Conservation (phyloP, 1,140 invertebrate genomes). For the Dinoponera quadriceps region DNA sequence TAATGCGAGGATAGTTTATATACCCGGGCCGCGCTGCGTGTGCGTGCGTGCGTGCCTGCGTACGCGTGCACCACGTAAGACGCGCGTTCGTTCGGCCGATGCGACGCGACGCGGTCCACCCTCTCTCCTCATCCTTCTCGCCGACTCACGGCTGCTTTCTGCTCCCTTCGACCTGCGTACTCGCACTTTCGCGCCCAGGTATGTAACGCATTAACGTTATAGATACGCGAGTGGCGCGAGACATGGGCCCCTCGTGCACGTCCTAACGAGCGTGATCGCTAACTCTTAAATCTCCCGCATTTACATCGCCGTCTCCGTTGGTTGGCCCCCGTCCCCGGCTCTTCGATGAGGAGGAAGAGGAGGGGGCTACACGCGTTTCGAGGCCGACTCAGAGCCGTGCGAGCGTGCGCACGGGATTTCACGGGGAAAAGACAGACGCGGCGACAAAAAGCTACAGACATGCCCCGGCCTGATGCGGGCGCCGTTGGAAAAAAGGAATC, state of each 20-base stretch:
- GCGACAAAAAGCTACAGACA: slow-evolving; percentile 61
- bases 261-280: slow-evolving; percentile 73
- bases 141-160: not conserved
- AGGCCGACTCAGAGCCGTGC: not conserved
- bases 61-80: not conserved
- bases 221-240: slow-evolving; percentile 72
- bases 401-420: slow-evolving; percentile 36
- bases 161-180: slow-evolving; percentile 46
- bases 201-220: slow-evolving; percentile 79
- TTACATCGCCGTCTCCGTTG: slow-evolving; percentile 67
- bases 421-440: slow-evolving; percentile 31
- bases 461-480: slow-evolving; percentile 48
- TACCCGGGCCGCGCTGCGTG: slow-evolving; percentile 39
- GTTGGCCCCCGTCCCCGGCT: not conserved
- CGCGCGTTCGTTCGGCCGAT: slow-evolving; percentile 27
- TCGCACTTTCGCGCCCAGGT: slow-evolving; percentile 61
- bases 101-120: slow-evolving; percentile 19
- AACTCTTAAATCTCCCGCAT: slow-evolving; percentile 71
- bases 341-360: no score
- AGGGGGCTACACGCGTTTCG: slow-evolving; percentile 19
- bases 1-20: slow-evolving; percentile 77
- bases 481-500: slow-evolving; percentile 61
- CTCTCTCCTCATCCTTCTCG: not conserved
- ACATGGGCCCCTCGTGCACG: slow-evolving; percentile 67
- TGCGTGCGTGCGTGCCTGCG: not conserved